Base-by-base conservation (phyloP, 1,140 invertebrate species). In the Drosophila jambulina region DNA sequence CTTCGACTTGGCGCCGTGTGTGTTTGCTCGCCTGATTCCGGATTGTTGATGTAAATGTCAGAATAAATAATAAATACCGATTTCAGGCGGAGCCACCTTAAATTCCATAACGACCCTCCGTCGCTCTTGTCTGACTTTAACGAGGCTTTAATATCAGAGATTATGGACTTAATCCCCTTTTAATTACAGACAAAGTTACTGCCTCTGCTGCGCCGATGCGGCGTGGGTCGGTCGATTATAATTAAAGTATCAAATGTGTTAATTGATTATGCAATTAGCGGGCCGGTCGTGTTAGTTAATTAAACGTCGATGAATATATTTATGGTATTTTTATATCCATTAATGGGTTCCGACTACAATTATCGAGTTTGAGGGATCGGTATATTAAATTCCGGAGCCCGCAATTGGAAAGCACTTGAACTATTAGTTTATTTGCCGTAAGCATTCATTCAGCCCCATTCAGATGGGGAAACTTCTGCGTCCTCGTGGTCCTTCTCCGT, bases 51-150 rank as follows among this genome's bases (percentile, higher is more conserved):
- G 82, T 85, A 75, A 85, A 83, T 85, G 81, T 79, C 78, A 82
- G 78, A 90, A 79, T 87, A 87, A 87, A 87, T 87, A 87, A 87
- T 87, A 87, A 71, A 87, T 87, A 80, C 36, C 56, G 71, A 61
- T 75, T 77, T 72, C 54, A 49, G 62, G 19, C 38, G 21, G n/a
- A 19, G 49, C 32, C 49, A 38, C 23, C 48, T 51, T 43, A 63
- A 64, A 64, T 65, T 38, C 29, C 53, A 40, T 40, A 43, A 34
- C n/a, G 23, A 32, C 57, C 36, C 34, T 0, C 4, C 29, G 17
- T 40, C 62, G 32, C 38, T 38, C 45, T 45, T 59, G 40, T 40
- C 53, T 51, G 62, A 64, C 58, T 80, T 87, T 78, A 87, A 87
- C 72, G 63, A 49, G 67, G 57, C 64, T 49, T 82, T 86, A 82